phyloP scores from a whole-genome alignment of 37 sponge, comb jelly and placozoan species.

The Crambe crambe region DNA sequence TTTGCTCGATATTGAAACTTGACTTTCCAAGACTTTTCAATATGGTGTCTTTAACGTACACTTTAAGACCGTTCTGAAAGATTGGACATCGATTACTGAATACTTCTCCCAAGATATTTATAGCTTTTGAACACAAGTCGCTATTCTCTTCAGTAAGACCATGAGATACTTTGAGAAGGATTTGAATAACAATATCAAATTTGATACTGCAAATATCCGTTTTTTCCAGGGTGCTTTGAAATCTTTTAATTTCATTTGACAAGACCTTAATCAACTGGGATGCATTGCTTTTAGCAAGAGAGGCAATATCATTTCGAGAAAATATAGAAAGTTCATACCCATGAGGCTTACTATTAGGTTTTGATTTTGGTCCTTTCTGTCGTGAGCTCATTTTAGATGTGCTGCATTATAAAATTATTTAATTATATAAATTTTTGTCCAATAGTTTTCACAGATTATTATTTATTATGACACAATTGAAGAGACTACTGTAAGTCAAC shows the following conservation, averaged over 20 bases:
- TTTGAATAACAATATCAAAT: not conserved
- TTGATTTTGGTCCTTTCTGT: too few species aligned
- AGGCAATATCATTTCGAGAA: too few species aligned
- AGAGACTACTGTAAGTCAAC: too few species aligned
- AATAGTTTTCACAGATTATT: too few species aligned
- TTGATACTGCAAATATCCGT: not conserved
- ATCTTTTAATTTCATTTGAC: constrained; percentile 13
- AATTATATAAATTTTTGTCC: too few species aligned
- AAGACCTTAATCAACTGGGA: not conserved
- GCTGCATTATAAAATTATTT: too few species aligned
- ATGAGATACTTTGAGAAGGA: constrained; percentile 19
- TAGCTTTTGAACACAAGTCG: constrained; percentile 10
- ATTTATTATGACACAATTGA: too few species aligned
- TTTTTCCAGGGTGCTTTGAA: constrained; percentile 24
- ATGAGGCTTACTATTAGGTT: too few species aligned
- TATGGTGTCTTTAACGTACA: constrained; percentile 9
- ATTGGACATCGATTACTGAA: constrained; percentile 45
- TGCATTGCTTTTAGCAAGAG: too few species aligned
- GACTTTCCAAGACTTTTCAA: not conserved
- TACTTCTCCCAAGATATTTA: constrained; percentile 48
- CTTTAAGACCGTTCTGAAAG: constrained; percentile 40
- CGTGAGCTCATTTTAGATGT: too few species aligned
- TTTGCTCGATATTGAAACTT: not conserved
- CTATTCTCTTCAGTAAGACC: not conserved
- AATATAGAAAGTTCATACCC: too few species aligned